Base-by-base conservation (phyloP, 1,140 invertebrate genomes). In the Argopecten irradians region DNA sequence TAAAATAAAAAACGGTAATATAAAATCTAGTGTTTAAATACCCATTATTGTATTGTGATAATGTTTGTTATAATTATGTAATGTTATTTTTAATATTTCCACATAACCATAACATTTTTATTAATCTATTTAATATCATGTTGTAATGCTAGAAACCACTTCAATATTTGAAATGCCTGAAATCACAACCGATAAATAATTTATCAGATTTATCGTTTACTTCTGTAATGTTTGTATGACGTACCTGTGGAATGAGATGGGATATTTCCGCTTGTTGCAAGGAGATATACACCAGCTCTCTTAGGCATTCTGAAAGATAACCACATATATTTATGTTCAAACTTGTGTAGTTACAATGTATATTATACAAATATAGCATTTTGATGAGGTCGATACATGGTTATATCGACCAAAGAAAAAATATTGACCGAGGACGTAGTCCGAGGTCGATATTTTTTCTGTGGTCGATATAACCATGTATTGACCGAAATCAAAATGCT, bases 211-310 rank as follows among this genome's bases (percentile, higher is more conserved):
- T 5, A 34, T 8, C 11, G 7, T 14, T 5, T 84, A 34, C 33
- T 8, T 5, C 83, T 34, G 5, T 16, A 86, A 5, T 55, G 32
- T 33, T 34, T 32, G 14, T 46, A 9, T 33, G 19, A 88, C 91
- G 88, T 93, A 95, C 95, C 94, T 35, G 91, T 96, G 39, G 96
- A 96, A 90, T 97, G 96, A 0, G 98, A 96, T 14, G 97, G 96
- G 91, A 99, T 98, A 7, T 93, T 91, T 13, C 98, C 98, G 86
- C 97, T 96, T 0, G 98, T 98, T 14, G 97, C 98, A 83, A 99
- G 94, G 2, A 99, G 95, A 43, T 98, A 96, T 3, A 99, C 98
- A 11, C 98, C 98, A 82, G 98, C 98, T 92, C 97, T 95, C 94
- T 98, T 98, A 3, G 96, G 96, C 86, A 90, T 83, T 22, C 93